These are phyloP conservation scores for Melanargia galathea DNA, from an alignment of 2,888 invertebrate genomes.

Conservation along the genomic window DNA sequence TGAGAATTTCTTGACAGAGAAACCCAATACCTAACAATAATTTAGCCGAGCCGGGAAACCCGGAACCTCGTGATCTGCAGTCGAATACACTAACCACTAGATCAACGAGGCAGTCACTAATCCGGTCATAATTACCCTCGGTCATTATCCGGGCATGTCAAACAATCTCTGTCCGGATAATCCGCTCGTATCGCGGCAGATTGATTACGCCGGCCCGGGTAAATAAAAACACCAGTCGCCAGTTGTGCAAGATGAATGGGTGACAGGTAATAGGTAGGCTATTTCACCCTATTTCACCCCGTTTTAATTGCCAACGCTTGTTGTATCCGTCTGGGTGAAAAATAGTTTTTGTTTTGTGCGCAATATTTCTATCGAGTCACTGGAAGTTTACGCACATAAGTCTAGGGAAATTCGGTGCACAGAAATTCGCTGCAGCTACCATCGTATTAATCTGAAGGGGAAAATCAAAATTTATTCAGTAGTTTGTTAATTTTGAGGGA, in stretches of 20 bases:
- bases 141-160: conserved; percentile 3
- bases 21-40: no score
- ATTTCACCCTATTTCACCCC: conserved; percentile 6
- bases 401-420: no score
- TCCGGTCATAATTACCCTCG: conserved; percentile 4
- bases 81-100: no score
- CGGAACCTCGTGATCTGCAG: no score
- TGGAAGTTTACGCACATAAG: background rate
- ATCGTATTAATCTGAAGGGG: no score
- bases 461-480: no score
- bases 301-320: conserved; percentile 9
- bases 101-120: no score
- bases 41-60: no score
- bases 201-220: background rate
- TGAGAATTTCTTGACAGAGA: no score
- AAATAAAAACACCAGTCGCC: conserved; percentile 11
- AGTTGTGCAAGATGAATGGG: conserved; percentile 8
- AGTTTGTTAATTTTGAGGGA: no score
- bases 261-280: background rate
- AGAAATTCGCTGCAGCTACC: no score
- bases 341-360: background rate
- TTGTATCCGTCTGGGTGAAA: background rate
- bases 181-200: background rate
- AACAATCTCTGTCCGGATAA: conserved; percentile 8
- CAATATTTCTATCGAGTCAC: background rate